These are phyloP conservation scores for Plagodis dolabraria DNA, from an alignment of 2,888 invertebrate species.

Conservation along the genomic window DNA sequence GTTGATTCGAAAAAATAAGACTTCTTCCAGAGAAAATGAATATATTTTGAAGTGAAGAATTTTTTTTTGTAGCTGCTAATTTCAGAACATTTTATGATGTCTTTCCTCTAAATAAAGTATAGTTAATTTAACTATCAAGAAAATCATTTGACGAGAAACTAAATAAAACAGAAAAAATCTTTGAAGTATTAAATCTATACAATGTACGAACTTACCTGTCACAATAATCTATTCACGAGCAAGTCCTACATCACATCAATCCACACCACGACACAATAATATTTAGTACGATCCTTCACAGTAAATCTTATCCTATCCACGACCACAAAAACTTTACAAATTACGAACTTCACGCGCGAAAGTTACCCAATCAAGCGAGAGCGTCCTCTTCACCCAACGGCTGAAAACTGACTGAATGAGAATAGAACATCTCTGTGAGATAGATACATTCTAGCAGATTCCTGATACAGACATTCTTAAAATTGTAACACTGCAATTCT, in stretches of 20 bases:
- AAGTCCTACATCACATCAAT: conserved; percentile 19
- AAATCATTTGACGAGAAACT: background rate
- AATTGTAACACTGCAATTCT: background rate
- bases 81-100: too few species aligned
- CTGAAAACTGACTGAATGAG: conserved; percentile 20
- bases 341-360: conserved; percentile 31
- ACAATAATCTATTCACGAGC: background rate
- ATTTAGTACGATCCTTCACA: conserved; percentile 16
- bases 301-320: conserved; percentile 22
- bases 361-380: conserved; percentile 6
- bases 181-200: background rate
- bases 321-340: conserved; percentile 28
- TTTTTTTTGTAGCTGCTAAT: too few species aligned
- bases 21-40: too few species aligned
- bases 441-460: conserved; percentile 13
- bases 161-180: background rate
- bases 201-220: conserved; percentile 8
- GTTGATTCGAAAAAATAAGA: too few species aligned
- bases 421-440: conserved; percentile 6
- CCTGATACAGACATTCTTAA: background rate
- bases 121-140: too few species aligned
- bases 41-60: too few species aligned
- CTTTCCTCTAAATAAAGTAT: too few species aligned
- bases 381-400: conserved; percentile 24
- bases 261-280: conserved; percentile 6